Percentiles rank a stretch among this genome's conserved stretches.
phyloP scores from a whole-genome alignment of 2,797 vertebrate species.

The Manis javanica region DNA sequence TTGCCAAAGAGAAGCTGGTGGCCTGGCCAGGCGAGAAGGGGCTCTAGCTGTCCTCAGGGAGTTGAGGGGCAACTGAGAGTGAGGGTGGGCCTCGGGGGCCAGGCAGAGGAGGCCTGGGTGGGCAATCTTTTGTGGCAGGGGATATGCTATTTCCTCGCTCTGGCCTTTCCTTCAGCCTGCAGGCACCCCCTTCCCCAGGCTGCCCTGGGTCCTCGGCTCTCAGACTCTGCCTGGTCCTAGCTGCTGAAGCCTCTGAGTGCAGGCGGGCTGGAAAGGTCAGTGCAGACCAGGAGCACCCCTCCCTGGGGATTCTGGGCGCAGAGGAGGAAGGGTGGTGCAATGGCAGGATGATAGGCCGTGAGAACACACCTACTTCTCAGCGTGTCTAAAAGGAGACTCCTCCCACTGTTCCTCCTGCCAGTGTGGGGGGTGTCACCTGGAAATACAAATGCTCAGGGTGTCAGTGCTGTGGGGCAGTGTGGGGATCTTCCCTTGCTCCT shows the following conservation, averaged over 20 bases:
- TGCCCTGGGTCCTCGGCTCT: background rate
- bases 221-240: background rate
- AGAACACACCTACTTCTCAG: background rate
- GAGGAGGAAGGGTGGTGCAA: too few species aligned
- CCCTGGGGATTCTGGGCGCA: background rate
- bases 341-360: background rate
- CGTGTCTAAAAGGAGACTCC: background rate
- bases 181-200: background rate
- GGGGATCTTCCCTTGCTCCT: background rate
- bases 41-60: background rate
- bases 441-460: background rate
- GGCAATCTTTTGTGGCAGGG: too few species aligned
- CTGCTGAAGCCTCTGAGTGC: background rate
- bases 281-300: too few species aligned
- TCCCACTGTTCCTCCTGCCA: background rate
- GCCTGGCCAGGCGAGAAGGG: background rate
- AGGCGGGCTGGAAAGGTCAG: background rate
- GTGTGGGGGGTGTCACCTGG: fast-evolving
- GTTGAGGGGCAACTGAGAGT: background rate
- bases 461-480: fast-evolving
- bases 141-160: background rate
- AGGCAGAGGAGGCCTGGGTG: background rate
- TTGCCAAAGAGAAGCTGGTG: background rate
- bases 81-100: background rate
- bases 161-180: background rate